These are phyloP conservation scores for Myotis brandtii DNA, from an alignment of 2,113 vertebrate species.

Conservation along the genomic window DNA sequence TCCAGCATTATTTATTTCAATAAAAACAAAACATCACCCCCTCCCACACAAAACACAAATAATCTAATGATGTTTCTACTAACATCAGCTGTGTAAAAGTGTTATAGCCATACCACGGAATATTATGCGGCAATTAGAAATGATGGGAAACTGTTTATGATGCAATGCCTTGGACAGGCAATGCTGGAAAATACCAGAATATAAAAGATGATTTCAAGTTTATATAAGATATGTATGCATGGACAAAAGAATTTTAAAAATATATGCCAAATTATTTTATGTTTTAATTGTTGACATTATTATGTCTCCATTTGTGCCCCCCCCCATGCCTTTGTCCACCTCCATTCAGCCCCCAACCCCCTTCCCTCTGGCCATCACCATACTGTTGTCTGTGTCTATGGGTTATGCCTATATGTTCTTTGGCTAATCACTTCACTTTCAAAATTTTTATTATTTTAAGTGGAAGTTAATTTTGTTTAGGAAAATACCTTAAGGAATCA, in stretches of 20 bases:
- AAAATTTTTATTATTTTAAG: background rate
- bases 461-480: constrained; percentile 33
- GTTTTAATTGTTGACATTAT: background rate
- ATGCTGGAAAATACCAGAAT: background rate
- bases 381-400: background rate
- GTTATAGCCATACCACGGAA: background rate
- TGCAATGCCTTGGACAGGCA: background rate
- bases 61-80: background rate
- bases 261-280: background rate
- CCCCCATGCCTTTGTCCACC: background rate
- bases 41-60: background rate
- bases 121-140: background rate
- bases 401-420: background rate
- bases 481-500: background rate
- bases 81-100: background rate
- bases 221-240: background rate
- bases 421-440: background rate
- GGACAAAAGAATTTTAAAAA: background rate
- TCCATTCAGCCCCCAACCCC: background rate
- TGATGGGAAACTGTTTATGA: background rate
- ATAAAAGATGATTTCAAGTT: background rate
- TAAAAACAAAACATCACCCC: background rate
- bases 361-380: background rate
- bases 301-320: background rate
- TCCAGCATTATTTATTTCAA: background rate